phyloP scores from a whole-genome alignment of 2,113 vertebrate species.

The Solenodon paradoxus region DNA sequence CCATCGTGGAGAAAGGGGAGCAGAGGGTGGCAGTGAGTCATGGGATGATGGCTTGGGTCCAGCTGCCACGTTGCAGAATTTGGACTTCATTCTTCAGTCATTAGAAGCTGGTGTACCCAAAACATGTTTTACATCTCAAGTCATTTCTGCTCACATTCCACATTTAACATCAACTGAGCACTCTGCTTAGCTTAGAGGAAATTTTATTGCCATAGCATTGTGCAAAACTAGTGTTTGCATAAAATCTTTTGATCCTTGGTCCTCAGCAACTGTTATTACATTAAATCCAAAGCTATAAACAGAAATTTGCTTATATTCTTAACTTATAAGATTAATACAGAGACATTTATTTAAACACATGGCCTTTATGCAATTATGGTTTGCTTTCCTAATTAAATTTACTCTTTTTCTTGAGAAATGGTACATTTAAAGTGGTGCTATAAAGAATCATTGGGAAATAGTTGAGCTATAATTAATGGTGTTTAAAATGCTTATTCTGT shows the following conservation, averaged over 20 bases:
- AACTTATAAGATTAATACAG: conserved; percentile 72
- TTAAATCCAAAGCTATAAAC: conserved; percentile 60
- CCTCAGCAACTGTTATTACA: not conserved
- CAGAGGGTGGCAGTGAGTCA: not conserved
- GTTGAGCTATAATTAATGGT: not conserved
- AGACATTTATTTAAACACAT: conserved; percentile 62
- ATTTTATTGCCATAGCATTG: not conserved
- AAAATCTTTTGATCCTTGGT: not conserved
- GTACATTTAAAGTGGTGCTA: not conserved
- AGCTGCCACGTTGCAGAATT: not conserved
- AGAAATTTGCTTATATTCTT: conserved; percentile 56
- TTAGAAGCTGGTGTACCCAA: not conserved
- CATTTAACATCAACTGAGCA: no score
- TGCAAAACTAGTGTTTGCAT: not conserved
- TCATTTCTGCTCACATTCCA: not conserved
- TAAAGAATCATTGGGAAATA: not conserved
- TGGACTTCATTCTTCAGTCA: not conserved
- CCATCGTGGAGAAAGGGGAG: not conserved
- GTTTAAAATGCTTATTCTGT: not conserved
- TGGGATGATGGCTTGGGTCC: not conserved
- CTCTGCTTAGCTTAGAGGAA: not conserved
- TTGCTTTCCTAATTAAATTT: conserved; percentile 59
- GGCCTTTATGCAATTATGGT: conserved; percentile 45
- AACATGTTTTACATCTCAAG: not conserved
- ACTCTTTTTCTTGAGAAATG: conserved; percentile 23